Percentiles rank a stretch among this genome's conserved stretches.
Evolutionary conservation across 2,797 vertebrate species (phyloP).

Genomic region (Pterois miles): DNA sequence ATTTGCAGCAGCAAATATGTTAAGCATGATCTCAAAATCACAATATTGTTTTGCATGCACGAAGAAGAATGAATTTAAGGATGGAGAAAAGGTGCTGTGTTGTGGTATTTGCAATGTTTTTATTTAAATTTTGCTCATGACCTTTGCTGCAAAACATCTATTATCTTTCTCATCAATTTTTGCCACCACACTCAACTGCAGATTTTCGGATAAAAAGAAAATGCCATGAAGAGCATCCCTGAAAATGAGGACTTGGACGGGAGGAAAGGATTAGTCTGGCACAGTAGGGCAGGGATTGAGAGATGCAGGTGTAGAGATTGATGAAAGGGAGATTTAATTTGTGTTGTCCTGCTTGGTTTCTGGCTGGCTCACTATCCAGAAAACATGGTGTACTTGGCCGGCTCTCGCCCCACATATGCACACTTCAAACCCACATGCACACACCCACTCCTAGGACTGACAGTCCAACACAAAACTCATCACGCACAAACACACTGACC

Average conservation of each 20-base stretch:
- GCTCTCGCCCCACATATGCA: slow-evolving; percentile 1
- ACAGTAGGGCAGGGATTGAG: slow-evolving; percentile 18
- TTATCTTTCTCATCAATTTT: neutral
- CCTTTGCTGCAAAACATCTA: slow-evolving; percentile 5
- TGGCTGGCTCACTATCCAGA: slow-evolving; percentile 28
- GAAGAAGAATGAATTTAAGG: neutral
- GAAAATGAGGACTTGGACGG: slow-evolving; percentile 26
- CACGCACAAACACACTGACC: neutral
- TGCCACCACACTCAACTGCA: neutral
- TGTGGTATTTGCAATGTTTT: neutral
- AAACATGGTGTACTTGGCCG: slow-evolving; percentile 46
- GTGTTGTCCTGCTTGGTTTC: slow-evolving; percentile 37
- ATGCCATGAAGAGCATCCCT: slow-evolving; percentile 15
- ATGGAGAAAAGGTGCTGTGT: neutral
- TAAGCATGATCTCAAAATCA: neutral
- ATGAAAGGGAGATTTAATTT: slow-evolving; percentile 50
- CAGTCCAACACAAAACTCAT: slow-evolving; percentile 15
- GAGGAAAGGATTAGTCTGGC: slow-evolving; percentile 22
- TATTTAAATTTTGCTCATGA: slow-evolving; percentile 30
- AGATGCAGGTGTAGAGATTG: slow-evolving; percentile 59
- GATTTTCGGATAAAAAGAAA: slow-evolving; percentile 10
- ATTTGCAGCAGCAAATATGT: neutral
- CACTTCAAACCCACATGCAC: slow-evolving; percentile 19
- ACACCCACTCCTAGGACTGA: slow-evolving; percentile 21
- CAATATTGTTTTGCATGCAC: neutral